Evolutionary conservation across 2,797 vertebrate species (phyloP), one percentile per base, ranked within the genome.

Genomic region (Oophaga sylvatica): DNA sequence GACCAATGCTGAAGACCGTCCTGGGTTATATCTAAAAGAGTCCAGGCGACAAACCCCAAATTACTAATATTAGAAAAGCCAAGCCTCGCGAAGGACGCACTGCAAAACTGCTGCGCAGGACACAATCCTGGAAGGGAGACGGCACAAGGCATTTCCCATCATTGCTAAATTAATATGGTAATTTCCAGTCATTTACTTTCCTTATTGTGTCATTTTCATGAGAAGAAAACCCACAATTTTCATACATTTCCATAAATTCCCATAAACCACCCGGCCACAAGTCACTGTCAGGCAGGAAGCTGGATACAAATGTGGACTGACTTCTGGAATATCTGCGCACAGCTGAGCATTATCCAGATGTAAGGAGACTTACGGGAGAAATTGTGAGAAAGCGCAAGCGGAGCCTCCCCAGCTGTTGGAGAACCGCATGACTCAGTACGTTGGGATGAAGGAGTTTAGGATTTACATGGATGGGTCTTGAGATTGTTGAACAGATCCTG

Each of bases 131-230:
- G 48, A 53, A 53, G 48, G 48, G 48, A 53, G 48, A 53, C 9
- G 8, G 48, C 9, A 48, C 9, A 48, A 48, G 26, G 0, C 45
- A 48, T 48, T 48, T 53, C 48, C 48, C 6, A 53, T 63, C n/a
- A 48, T 48, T 76, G 17, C 26, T 31, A 65, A 84, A 84, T 63
- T 35, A 77, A 77, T 84, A 65, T 84, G 83, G 29, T 84, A 53
- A 84, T 84, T 29, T 3, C 59, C 11, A 76, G 83, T 8, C 60
- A 62, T 76, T 53, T 77, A 75, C 15, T 8, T 63, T 31, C 35
- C 41, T 53, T 63, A 53, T 65, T 60, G 63, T 65, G 16, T 63
- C 22, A 62, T 84, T 62, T 77, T 59, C 41, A 77, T 31, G 5
- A 77, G 20, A 45, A 41, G 16, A 35, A 65, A 45, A 45, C 16